Evolutionary conservation across 2,113 vertebrate genomes (phyloP).

Genomic region (Mustela lutreola): DNA sequence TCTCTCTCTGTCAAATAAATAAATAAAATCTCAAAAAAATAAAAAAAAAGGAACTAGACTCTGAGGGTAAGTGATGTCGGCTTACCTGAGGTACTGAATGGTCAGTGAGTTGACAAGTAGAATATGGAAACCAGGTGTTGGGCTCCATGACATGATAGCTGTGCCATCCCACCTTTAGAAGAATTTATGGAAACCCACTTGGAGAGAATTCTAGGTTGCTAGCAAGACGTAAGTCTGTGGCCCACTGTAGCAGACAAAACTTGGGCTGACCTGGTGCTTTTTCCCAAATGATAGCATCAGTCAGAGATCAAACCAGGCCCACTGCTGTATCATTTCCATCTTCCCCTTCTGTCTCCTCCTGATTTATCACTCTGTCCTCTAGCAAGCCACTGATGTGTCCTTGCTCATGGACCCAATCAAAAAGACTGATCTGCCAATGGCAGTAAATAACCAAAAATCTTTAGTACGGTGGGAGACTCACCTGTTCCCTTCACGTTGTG

Average conservation of each 20-base stretch:
- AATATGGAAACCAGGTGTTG: background rate
- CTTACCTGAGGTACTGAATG: background rate
- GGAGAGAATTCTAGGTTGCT: background rate
- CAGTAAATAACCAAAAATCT: background rate
- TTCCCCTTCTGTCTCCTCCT: background rate
- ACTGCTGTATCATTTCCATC: background rate
- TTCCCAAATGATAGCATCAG: background rate
- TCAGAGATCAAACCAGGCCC: background rate
- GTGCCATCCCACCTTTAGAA: background rate
- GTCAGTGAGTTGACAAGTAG: background rate
- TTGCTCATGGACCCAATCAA: background rate
- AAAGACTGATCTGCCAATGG: background rate
- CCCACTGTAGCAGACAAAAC: background rate
- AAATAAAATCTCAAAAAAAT: no score
- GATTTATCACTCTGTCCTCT: background rate
- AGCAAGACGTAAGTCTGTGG: background rate
- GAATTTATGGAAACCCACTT: background rate
- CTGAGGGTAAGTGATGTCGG: background rate
- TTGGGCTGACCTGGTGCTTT: background rate
- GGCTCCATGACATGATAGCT: background rate
- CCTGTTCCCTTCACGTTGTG: background rate
- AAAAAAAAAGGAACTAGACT: background rate
- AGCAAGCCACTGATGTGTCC: background rate
- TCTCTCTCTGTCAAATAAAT: no score
- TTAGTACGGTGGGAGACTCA: background rate